These are phyloP conservation scores for Stegodyphus mimosarum DNA, from an alignment of 1,140 invertebrate genomes.

Conservation along the genomic window DNA sequence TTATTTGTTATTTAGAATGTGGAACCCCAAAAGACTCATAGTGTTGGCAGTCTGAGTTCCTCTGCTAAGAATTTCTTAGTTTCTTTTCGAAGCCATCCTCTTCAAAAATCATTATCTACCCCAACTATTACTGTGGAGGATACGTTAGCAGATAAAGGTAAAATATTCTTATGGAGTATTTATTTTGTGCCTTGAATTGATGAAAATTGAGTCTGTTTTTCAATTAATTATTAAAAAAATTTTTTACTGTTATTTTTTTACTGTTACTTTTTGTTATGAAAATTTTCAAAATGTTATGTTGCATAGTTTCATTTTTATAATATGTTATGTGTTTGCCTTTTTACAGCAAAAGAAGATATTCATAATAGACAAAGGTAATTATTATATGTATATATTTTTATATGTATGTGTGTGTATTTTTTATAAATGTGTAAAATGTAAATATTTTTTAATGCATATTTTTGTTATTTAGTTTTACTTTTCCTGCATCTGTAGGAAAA, in stretches of 20 bases:
- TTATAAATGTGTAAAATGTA: too few relatives aligned
- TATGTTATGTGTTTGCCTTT: not conserved
- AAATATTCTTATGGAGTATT: not conserved
- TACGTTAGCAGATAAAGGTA: conserved; percentile 67
- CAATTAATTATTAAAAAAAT: not conserved
- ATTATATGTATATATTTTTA: not conserved
- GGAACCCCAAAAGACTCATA: conserved; percentile 53
- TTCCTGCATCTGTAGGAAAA: too few relatives aligned
- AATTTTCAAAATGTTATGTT: too few relatives aligned
- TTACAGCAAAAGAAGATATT: conserved; percentile 54
- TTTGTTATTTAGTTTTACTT: too few relatives aligned
- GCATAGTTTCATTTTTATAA: too few relatives aligned
- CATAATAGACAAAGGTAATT: conserved; percentile 46
- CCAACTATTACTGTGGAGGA: conserved; percentile 83
- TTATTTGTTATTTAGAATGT: conserved; percentile 28
- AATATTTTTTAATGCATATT: too few relatives aligned
- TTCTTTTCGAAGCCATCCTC: conserved; percentile 42
- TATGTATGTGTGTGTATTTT: too few relatives aligned
- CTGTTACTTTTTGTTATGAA: not conserved
- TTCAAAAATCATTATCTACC: conserved; percentile 91
- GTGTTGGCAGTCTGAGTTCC: conserved; percentile 53
- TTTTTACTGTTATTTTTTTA: not conserved
- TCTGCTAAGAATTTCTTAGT: conserved; percentile 41
- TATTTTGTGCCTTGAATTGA: too few relatives aligned
- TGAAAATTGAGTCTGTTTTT: too few relatives aligned